Evolutionary conservation across 2,113 vertebrate species (phyloP).

Genomic region (Ovibos moschatus): DNA sequence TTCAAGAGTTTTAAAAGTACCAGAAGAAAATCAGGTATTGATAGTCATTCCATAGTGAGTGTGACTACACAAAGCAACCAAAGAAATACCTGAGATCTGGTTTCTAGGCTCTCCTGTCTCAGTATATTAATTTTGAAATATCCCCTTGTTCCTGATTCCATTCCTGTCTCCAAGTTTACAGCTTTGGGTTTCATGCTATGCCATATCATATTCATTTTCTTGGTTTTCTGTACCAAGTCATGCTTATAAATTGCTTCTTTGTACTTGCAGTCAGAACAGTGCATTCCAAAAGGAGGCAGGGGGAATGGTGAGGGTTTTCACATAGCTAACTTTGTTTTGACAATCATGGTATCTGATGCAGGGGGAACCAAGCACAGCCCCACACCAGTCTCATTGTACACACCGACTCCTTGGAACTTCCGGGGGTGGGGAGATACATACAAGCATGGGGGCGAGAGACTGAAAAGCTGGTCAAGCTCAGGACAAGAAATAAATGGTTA

Average conservation of each 20-base stretch:
- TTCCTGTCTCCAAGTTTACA: background rate
- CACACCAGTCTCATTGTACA: background rate
- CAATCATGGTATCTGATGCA: slow-evolving; percentile 52
- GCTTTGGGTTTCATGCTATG: background rate
- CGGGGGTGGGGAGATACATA: background rate
- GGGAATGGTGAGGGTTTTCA: slow-evolving; percentile 7
- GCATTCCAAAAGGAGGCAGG: slow-evolving; percentile 48
- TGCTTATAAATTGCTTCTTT: slow-evolving; percentile 56
- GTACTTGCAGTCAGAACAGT: background rate
- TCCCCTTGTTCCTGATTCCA: background rate
- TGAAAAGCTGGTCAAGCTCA: background rate
- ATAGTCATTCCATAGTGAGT: background rate
- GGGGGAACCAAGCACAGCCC: slow-evolving; percentile 20
- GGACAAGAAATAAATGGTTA: background rate
- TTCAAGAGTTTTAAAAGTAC: background rate
- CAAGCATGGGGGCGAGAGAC: background rate
- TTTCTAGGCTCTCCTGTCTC: background rate
- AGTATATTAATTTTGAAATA: background rate
- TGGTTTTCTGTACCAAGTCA: slow-evolving; percentile 42
- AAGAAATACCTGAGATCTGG: background rate
- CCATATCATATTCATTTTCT: slow-evolving; percentile 27
- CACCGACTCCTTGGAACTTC: slow-evolving; percentile 19
- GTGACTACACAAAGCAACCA: background rate
- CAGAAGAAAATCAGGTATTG: background rate
- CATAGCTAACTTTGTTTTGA: slow-evolving; percentile 65